Base-by-base conservation (phyloP, 1,140 invertebrate species). In the Caerostris extrusa region DNA sequence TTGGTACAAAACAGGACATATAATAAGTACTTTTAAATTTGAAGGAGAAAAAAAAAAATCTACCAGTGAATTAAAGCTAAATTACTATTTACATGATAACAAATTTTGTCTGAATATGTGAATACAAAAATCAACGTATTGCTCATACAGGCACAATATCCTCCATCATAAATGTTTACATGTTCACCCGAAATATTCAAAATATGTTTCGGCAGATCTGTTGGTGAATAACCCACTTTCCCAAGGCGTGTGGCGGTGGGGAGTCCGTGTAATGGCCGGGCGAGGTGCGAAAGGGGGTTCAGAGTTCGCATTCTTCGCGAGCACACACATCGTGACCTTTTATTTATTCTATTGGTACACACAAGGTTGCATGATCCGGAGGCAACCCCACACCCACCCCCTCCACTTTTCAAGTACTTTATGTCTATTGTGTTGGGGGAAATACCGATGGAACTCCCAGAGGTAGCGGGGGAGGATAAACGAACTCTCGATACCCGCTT, bases 241-340 rank as follows among this genome's bases (percentile, higher is more conserved):
- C 71, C 69, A 91, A 6, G 56, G 77, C 8, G n/a, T 19, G 53
- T 34, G 55, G 55, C 58, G 5, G 81, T 58, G 57, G 90, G 90
- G 58, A 17, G 89, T 50, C 64, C 6, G 7, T 58, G 34, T 69
- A 69, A 90, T 69, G 64, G 67, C 50, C 81, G 61, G 60, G 58
- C 57, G 77, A 83, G 77, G 90, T 92, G 90, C 17, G 82, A 92
- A 85, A 34, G 60, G 58, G 64, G 69, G 64, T 61, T 55, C 7
- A 60, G 71, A 82, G 89, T 91, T 91, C 89, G 71, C 89, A 92
- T 92, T 92, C 90, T 92, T 92, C 77, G 81, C 81, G 67, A 61
- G 58, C 67, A 83, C 55, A 55, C 89, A 85, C 58, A 53, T 50
- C 10, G 50, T 67, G 81, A 83, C 77, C 77, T 92, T 92, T 92